These are phyloP conservation scores for Trissolcus japonicus DNA, from an alignment of 2,888 invertebrate species.

Conservation along the genomic window DNA sequence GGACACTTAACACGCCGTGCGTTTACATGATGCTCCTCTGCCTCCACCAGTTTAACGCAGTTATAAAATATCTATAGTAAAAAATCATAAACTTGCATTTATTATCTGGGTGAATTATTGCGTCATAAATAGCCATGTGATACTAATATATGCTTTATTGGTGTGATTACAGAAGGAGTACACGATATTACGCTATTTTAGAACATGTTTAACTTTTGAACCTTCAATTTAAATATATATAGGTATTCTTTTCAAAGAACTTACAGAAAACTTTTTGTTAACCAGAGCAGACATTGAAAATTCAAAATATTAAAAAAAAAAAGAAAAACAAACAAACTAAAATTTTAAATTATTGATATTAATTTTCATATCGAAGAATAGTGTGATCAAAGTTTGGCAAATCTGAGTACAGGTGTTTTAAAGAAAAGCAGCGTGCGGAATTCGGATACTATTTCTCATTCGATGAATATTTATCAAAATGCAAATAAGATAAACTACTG, in stretches of 20 bases:
- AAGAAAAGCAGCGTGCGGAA: slow-evolving; percentile 8
- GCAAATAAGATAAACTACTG: slow-evolving; percentile 31
- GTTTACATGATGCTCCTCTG: slow-evolving; percentile 56
- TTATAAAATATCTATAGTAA: slow-evolving; percentile 48
- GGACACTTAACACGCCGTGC: slow-evolving; percentile 73
- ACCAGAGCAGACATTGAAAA: background rate
- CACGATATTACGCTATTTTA: slow-evolving; percentile 22
- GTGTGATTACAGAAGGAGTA: slow-evolving; percentile 31
- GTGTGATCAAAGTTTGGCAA: too few relatives aligned
- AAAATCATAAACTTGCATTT: slow-evolving; percentile 33
- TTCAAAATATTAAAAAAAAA: background rate
- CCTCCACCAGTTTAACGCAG: slow-evolving; percentile 35
- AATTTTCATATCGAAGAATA: too few relatives aligned
- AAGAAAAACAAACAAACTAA: too few relatives aligned
- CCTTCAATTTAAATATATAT: background rate
- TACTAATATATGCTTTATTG: slow-evolving; percentile 52
- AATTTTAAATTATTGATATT: too few relatives aligned
- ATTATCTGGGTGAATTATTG: slow-evolving; percentile 39
- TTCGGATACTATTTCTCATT: slow-evolving; percentile 25
- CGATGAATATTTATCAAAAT: slow-evolving; percentile 43
- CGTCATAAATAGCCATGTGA: slow-evolving; percentile 43
- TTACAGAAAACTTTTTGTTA: background rate
- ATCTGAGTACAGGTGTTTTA: background rate
- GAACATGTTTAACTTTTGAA: background rate
- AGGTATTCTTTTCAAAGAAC: too few relatives aligned